A percentile compares a stretch with the other conserved stretches of the same genome.
Conservation (phyloP, 2,888 invertebrate genomes). For the Ennomos quercinarius region DNA sequence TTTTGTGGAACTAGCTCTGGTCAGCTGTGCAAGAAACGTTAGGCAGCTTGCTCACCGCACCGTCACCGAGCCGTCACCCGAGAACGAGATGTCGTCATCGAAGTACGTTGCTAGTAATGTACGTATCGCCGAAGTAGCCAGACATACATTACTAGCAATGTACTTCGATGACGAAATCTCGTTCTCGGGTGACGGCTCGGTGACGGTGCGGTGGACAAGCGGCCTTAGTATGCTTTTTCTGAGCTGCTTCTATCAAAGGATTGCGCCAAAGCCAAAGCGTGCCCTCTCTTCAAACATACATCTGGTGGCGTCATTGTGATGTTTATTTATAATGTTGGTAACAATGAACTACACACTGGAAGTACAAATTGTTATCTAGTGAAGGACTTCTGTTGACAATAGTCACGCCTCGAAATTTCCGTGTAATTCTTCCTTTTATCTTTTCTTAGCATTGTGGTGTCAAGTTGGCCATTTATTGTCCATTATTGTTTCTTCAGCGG, state of each 20-base stretch:
- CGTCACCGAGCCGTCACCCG: no score
- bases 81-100: no score
- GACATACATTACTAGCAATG: no score
- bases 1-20: constrained; percentile 13
- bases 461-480: constrained; percentile 76
- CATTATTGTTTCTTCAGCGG: constrained; percentile 75
- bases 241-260: constrained; percentile 52
- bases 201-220: no score
- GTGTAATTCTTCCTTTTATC: constrained; percentile 81
- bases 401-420: constrained; percentile 79
- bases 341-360: constrained; percentile 72
- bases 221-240: no score
- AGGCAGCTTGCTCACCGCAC: no score
- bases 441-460: constrained; percentile 74
- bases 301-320: constrained; percentile 75
- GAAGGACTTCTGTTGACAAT: constrained; percentile 65
- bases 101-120: no score
- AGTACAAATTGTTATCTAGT: constrained; percentile 82
- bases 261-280: constrained; percentile 47
- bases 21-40: constrained; percentile 18
- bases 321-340: constrained; percentile 74
- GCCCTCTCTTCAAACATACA: constrained; percentile 50
- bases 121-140: no score
- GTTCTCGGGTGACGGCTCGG: no score
- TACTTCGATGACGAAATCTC: no score